Evolutionary conservation across 2,888 invertebrate genomes (phyloP).

Genomic region (Drosophila rubida): DNA sequence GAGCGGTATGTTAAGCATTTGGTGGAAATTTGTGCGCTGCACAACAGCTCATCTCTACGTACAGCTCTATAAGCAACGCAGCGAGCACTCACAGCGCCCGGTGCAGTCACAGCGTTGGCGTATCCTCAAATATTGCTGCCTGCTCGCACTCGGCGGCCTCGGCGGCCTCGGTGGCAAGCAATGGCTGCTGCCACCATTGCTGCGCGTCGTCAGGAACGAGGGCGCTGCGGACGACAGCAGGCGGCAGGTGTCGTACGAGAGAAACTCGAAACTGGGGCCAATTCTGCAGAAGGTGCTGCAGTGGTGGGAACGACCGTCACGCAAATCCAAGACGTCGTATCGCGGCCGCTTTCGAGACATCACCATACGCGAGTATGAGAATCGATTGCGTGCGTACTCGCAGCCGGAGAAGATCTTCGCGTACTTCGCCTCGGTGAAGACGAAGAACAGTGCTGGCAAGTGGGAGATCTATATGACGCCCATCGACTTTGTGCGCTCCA

Average conservation of each 20-base stretch:
- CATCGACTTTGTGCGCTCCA: conserved; percentile 57
- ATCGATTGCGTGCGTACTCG: conserved; percentile 49
- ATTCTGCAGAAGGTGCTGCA: too few species aligned
- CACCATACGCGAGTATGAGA: conserved; percentile 57
- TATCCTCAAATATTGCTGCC: conserved; percentile 3
- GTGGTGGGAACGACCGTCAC: too few species aligned
- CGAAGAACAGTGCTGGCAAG: conserved; percentile 16
- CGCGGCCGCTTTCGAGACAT: conserved; percentile 44
- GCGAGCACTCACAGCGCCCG: background rate
- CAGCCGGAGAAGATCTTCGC: conserved; percentile 51
- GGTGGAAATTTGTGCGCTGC: conserved; percentile 7
- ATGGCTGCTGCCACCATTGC: background rate
- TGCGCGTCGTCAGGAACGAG: background rate
- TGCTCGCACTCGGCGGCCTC: conserved; percentile 16
- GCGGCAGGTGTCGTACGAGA: too few species aligned
- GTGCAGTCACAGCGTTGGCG: background rate
- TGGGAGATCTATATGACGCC: conserved; percentile 60
- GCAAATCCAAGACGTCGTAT: background rate
- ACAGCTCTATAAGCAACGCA: too few species aligned
- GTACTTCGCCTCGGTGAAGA: conserved; percentile 64
- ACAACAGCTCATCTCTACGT: too few species aligned
- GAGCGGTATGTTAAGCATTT: conserved; percentile 4
- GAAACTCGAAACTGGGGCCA: too few species aligned
- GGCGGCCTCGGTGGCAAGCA: background rate
- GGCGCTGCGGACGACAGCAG: too few species aligned